phyloP scores from a whole-genome alignment of 2,113 vertebrate species.

The Sisor rabdophorus region DNA sequence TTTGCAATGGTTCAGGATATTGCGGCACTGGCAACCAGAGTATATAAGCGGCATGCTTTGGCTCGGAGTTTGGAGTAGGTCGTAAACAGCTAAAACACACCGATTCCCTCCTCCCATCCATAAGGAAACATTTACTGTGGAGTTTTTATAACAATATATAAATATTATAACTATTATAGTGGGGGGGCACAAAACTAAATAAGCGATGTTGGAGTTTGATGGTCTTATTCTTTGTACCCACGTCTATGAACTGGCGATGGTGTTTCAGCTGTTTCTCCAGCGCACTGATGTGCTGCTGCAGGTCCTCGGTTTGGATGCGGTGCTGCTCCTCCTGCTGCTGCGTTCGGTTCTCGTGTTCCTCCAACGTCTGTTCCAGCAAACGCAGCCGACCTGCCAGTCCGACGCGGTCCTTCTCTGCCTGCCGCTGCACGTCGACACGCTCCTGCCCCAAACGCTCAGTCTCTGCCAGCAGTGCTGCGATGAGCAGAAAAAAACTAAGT shows the following conservation, averaged over 20 bases:
- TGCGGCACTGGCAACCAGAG: no score
- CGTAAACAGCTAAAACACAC: no score
- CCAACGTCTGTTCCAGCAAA: conserved; percentile 81
- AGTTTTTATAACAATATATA: no score
- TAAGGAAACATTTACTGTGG: no score
- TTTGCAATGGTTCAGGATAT: no score
- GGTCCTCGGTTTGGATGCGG: conserved; percentile 72
- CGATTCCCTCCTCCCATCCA: no score
- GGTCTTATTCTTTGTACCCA: conserved; percentile 53
- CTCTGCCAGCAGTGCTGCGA: conserved; percentile 78
- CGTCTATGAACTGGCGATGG: conserved; percentile 92
- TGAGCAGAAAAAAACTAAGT: neutral
- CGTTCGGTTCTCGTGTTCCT: conserved; percentile 79
- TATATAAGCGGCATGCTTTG: no score
- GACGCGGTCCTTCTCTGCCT: conserved; percentile 82
- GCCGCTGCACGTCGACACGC: conserved; percentile 80
- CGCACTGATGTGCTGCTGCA: conserved; percentile 79
- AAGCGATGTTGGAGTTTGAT: neutral
- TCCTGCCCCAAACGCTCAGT: conserved; percentile 77
- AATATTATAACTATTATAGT: no score
- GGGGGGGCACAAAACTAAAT: no score
- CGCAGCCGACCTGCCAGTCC: conserved; percentile 74
- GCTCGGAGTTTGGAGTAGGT: no score
- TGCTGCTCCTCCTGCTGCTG: conserved; percentile 70
- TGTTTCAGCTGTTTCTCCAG: conserved; percentile 90